These are phyloP conservation scores for Chionoecetes opilio DNA, from an alignment of 1,140 invertebrate genomes.

Conservation along the genomic window DNA sequence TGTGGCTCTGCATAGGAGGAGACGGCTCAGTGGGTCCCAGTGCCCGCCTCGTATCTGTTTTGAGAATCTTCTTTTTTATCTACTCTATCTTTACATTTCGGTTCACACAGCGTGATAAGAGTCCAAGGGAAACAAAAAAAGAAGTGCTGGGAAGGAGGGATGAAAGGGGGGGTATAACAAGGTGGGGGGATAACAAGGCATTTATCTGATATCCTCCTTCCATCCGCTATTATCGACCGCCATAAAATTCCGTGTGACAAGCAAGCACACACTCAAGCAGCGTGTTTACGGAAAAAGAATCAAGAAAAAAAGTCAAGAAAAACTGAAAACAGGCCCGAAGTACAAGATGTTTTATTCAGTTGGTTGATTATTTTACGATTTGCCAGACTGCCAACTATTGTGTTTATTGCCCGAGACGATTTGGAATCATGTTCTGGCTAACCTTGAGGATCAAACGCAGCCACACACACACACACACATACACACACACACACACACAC, in stretches of 20 bases:
- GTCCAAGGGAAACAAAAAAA: too few species aligned
- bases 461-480: neutral
- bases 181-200: too few species aligned
- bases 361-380: constrained; percentile 31
- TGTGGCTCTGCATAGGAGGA: neutral
- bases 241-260: neutral
- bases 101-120: too few species aligned
- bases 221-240: neutral
- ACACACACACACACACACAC: neutral
- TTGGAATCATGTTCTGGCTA: neutral
- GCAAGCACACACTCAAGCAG: neutral
- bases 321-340: neutral
- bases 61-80: neutral
- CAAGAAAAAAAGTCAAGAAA: neutral
- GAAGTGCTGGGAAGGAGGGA: too few species aligned
- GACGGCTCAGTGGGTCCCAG: neutral
- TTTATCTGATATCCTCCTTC: neutral
- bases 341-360: neutral
- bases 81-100: too few species aligned
- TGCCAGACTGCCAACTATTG: constrained; percentile 16
- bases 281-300: neutral
- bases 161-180: too few species aligned
- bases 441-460: neutral
- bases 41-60: neutral
- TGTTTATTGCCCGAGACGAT: neutral